Evolutionary conservation across 1,140 invertebrate genomes (phyloP), one percentile per base, ranked within the genome.

Genomic region (Stenopsyche tienmushanensis): DNA sequence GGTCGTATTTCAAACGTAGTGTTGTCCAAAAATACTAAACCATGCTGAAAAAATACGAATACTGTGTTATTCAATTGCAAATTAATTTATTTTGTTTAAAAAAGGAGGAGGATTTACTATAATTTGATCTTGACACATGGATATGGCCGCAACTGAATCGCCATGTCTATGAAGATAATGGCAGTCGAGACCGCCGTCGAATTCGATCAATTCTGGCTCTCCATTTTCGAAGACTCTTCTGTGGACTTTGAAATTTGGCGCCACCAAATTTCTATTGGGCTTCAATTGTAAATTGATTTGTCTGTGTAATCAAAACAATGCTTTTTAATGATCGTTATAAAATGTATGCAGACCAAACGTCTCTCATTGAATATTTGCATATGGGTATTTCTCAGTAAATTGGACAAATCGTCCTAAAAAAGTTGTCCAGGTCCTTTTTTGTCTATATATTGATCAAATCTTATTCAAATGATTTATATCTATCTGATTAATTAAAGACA

Each of bases 1-100:
- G 88, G 87, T 2, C 80, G 81, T 42, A 90, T 85, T 76, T 89
- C 87, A 23, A 87, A 80, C 0, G 85, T 86, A 0, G 80, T 75
- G 67, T 88, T 86, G 41, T 85, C 82, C 34, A 86, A 73, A 67
- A 89, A 82, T 21, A 89, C 79, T 24, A 88, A 76, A 17, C 87
- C 87, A 64, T 85, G 83, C 80, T 81, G 74, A 62, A 62, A 62
- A 24, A 23, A 24, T 7, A 34, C 13, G 29, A 34, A 34, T 7
- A 5, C 17, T n/a, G 23, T 9, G 24, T 57, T 39, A 57, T 39
- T 42, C 15, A 9, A 39, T 29, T n/a, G n/a, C n/a, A n/a, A n/a
- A n/a, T 20, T 39, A 23, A 57, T 57, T 23, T 15, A 18, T 39
- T 34, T 39, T 57, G 18, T 39, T 57, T 21, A 8, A 20, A 7